These are phyloP conservation scores for Drosophila novamexicana DNA, from an alignment of 1,140 invertebrate genomes.

Conservation along the genomic window DNA sequence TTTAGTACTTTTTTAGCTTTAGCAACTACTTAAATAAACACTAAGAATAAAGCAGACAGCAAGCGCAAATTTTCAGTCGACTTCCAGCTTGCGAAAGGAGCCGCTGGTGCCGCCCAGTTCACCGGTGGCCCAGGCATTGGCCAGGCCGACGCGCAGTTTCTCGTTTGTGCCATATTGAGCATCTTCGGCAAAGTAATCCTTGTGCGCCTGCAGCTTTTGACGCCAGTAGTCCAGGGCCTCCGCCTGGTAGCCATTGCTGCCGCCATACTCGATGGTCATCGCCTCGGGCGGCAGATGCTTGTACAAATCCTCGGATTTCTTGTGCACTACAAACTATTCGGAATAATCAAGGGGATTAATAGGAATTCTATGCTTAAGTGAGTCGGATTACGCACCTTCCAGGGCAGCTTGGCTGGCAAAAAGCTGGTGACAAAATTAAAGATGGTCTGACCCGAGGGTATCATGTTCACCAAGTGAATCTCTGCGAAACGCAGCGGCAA, in stretches of 20 bases:
- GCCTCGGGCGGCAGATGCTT: constrained; percentile 85
- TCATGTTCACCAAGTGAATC: constrained; percentile 78
- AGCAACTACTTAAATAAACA: constrained; percentile 59
- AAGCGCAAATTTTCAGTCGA: constrained; percentile 52
- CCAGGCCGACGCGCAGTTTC: constrained; percentile 83
- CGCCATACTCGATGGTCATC: constrained; percentile 86
- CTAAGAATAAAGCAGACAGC: constrained; percentile 32
- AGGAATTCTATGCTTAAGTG: not conserved
- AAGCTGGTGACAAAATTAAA: constrained; percentile 85
- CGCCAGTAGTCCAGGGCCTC: constrained; percentile 86
- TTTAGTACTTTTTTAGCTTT: constrained; percentile 57
- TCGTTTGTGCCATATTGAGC: constrained; percentile 86
- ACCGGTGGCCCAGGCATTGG: constrained; percentile 57
- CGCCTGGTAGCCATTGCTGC: constrained; percentile 84
- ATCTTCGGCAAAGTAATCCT: constrained; percentile 85
- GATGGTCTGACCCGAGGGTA: constrained; percentile 84
- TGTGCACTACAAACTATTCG: constrained; percentile 85
- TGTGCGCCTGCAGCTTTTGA: constrained; percentile 83
- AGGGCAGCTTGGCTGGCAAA: constrained; percentile 85
- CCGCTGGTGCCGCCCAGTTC: constrained; percentile 82
- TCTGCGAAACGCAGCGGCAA: constrained; percentile 65
- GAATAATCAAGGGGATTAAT: not conserved
- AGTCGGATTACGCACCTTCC: constrained; percentile 79
- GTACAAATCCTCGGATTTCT: constrained; percentile 83
- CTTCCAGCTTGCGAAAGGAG: constrained; percentile 85